Evolutionary conservation across 2,888 invertebrate genomes (phyloP).

Genomic region (Hedychridium roseum): DNA sequence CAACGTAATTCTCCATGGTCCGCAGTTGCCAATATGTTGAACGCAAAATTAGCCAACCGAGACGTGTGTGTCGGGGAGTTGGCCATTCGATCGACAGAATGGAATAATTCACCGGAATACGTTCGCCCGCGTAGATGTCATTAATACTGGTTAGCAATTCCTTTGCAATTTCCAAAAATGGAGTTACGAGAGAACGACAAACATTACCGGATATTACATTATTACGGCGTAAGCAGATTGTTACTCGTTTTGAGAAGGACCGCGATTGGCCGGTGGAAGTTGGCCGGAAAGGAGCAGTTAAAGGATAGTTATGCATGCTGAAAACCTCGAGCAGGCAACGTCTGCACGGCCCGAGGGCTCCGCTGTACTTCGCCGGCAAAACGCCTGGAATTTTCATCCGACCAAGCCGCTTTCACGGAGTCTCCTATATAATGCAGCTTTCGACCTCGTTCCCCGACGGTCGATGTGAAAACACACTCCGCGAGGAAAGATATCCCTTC

Average conservation of each 20-base stretch:
- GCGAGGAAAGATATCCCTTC: too few species aligned
- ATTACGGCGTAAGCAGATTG: neutral
- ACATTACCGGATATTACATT: neutral
- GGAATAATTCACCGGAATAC: too few species aligned
- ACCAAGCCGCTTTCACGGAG: neutral
- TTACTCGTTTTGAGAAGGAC: neutral
- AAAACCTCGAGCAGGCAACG: neutral
- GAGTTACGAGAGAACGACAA: neutral
- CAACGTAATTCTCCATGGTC: neutral
- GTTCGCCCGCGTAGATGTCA: too few species aligned
- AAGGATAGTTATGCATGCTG: neutral
- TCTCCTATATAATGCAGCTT: neutral
- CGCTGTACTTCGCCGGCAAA: neutral
- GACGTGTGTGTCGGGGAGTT: too few species aligned
- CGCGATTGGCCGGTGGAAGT: neutral
- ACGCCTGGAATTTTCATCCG: neutral
- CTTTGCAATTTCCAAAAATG: too few species aligned
- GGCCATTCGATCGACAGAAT: too few species aligned
- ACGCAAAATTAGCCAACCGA: too few species aligned
- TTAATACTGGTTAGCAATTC: too few species aligned
- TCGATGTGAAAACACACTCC: too few species aligned
- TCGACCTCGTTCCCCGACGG: neutral
- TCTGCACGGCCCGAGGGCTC: neutral
- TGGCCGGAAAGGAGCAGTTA: neutral
- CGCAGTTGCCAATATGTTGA: too few species aligned